Conservation (phyloP, 2,797 vertebrate species). For the Myotis vivesi region DNA sequence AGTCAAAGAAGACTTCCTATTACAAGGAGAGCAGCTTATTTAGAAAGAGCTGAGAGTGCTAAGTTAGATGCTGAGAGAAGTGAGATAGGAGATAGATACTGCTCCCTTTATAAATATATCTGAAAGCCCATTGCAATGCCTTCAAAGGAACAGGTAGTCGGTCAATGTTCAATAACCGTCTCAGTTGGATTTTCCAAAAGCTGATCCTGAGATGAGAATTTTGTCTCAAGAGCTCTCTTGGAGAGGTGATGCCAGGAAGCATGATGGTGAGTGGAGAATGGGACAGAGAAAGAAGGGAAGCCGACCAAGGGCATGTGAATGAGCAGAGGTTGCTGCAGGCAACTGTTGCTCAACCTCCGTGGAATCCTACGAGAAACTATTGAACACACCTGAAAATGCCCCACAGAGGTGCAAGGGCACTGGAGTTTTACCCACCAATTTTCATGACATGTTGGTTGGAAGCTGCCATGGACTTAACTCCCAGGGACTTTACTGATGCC, state of each 20-base stretch:
- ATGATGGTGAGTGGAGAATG: background rate
- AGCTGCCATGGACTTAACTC: background rate
- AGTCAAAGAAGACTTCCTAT: background rate
- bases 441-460: background rate
- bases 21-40: too few species aligned
- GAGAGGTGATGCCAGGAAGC: background rate
- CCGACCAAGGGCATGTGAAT: too few species aligned
- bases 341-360: background rate
- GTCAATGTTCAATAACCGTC: background rate
- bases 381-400: background rate
- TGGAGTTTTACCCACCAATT: background rate
- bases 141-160: background rate
- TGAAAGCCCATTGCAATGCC: background rate
- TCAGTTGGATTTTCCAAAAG: background rate
- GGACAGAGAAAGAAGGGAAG: background rate
- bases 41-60: background rate
- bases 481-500: background rate
- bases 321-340: background rate
- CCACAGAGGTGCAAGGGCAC: background rate
- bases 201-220: background rate
- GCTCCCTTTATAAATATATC: background rate
- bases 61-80: background rate
- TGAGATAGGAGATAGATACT: background rate
- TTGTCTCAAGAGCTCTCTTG: background rate
- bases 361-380: background rate